Evolutionary conservation across 92 coral and sea anemone genomes (phyloP), one percentile per base, ranked within the genome.

Genomic region (Porites lobata): DNA sequence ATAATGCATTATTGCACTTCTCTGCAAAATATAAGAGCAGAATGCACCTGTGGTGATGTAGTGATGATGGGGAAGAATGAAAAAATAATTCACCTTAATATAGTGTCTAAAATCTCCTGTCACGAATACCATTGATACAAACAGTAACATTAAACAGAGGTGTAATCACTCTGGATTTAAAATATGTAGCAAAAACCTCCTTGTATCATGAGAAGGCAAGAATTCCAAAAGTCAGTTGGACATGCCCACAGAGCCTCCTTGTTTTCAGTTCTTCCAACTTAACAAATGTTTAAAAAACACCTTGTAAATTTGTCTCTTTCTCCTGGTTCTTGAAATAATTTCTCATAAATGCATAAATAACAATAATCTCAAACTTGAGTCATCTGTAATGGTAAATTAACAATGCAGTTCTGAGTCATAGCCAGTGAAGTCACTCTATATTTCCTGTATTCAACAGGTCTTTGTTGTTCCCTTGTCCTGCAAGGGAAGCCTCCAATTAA

Each of bases 381-480:
- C 47, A 38, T 38, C 47, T 4, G 47, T 38, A 56, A 9, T 56
- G 61, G 61, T 56, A 14, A 14, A 56, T 56, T 10, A 56, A 56
- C 11, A 56, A 38, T 38, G 47, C 47, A 38, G 47, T 38, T 38
- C 47, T 38, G 47, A 38, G 61, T 56, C 13, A 56, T 56, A 56
- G 61, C 15, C 10, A 18, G 13, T 50, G 7, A 18, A 18, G 26
- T 9, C n/a, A 15, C 32, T n/a, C 18, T 50, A 15, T 4, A 54
- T 76, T 76, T 43, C 26, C 7, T 75, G 17, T n/a, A 29, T 20
- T 63, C 50, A 76, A 9, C 50, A 68, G 19, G 15, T 80, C 50
- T 4, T 20, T 21, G 52, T 81, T 2, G 19, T 21, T 69, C 77
- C 77, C 85, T 68, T 81, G 85, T 54, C 85, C 85, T 6, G 85